Conservation (phyloP, 2,113 vertebrate species). For the Drymodes brunneopygia region DNA sequence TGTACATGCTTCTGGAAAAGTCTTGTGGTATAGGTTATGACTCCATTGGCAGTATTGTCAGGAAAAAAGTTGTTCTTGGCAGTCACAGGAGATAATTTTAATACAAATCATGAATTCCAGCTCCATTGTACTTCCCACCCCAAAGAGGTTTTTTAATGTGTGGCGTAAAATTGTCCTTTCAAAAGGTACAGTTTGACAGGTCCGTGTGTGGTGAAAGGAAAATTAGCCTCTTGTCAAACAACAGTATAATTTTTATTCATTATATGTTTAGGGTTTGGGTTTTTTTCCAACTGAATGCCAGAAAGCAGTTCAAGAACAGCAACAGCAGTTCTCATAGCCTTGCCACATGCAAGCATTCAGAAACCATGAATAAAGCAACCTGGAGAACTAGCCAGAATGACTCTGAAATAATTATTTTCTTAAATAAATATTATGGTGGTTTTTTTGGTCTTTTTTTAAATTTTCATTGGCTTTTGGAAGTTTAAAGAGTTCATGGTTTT, state of each 20-base stretch:
- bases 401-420: neutral
- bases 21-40: conserved; percentile 46
- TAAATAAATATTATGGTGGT: neutral
- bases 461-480: neutral
- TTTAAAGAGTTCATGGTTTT: neutral
- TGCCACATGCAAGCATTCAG: neutral
- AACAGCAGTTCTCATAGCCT: neutral
- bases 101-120: conserved; percentile 7
- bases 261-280: neutral
- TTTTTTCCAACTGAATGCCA: neutral
- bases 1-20: conserved; percentile 47
- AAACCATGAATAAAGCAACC: neutral
- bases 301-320: neutral
- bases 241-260: neutral
- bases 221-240: neutral
- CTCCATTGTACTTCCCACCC: neutral
- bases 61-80: conserved; percentile 45
- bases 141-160: neutral
- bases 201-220: neutral
- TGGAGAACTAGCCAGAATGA: neutral
- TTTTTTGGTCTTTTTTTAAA: neutral
- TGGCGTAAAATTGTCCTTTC: neutral
- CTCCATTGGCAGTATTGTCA: neutral
- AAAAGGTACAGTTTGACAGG: neutral
- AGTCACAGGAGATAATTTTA: neutral